These are phyloP conservation scores for Gandaritis pyraliata DNA, from an alignment of 2,888 invertebrate genomes.

Conservation along the genomic window DNA sequence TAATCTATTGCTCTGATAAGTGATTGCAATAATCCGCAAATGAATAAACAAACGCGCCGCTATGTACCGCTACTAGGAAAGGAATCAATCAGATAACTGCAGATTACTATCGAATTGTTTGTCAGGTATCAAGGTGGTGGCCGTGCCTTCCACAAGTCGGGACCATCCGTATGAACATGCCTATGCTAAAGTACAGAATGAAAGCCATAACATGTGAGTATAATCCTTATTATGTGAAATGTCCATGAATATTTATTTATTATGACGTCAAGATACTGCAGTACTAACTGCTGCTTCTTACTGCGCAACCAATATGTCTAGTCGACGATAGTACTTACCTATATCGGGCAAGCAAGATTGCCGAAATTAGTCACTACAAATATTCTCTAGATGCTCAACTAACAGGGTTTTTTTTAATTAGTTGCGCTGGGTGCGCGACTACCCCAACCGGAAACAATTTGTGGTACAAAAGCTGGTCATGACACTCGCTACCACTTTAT, in stretches of 20 bases:
- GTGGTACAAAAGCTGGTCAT: no score
- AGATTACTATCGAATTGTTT: slow-evolving; percentile 25
- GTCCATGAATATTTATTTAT: no score
- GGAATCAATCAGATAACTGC: slow-evolving; percentile 38
- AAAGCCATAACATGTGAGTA: slow-evolving; percentile 72
- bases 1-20: slow-evolving; percentile 45
- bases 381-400: no score
- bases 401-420: no score
- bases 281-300: no score
- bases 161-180: slow-evolving; percentile 90
- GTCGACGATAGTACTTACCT: no score
- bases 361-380: no score
- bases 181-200: slow-evolving; percentile 89
- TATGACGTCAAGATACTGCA: neutral
- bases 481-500: no score
- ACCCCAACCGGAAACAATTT: no score
- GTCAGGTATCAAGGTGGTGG: slow-evolving; percentile 66
- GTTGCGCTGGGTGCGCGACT: no score
- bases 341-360: no score
- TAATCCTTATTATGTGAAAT: neutral
- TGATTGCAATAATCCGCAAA: slow-evolving; percentile 34
- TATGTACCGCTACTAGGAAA: slow-evolving; percentile 52
- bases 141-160: slow-evolving; percentile 67
- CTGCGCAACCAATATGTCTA: no score
- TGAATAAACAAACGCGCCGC: slow-evolving; percentile 43